These are phyloP conservation scores for Ceratina japonica DNA, from an alignment of 1,140 invertebrate species.

Conservation along the genomic window DNA sequence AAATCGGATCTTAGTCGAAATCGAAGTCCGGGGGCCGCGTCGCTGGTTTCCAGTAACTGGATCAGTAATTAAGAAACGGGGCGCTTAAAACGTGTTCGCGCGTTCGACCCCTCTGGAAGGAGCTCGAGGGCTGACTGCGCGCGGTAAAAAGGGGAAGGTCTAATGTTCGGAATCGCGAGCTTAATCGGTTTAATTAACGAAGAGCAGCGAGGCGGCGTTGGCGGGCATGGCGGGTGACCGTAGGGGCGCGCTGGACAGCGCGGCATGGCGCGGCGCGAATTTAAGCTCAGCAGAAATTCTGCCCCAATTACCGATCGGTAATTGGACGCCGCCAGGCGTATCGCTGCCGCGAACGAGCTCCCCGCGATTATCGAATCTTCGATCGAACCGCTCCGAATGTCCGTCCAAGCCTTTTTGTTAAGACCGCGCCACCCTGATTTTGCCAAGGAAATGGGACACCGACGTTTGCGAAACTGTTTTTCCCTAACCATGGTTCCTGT, in stretches of 20 bases:
- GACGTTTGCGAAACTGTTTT: not conserved
- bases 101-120: not conserved
- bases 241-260: constrained; percentile 38
- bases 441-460: not conserved
- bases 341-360: constrained; percentile 62
- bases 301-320: constrained; percentile 73
- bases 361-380: constrained; percentile 64
- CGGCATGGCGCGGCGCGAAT: constrained; percentile 54
- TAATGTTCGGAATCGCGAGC: constrained; percentile 45
- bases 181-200: constrained; percentile 75
- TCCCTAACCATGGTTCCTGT: not conserved
- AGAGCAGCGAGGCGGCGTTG: constrained; percentile 42
- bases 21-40: too few relatives aligned
- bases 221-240: constrained; percentile 43
- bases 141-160: constrained; percentile 37
- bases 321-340: constrained; percentile 74
- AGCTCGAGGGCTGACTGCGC: not conserved
- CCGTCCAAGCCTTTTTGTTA: constrained; percentile 8
- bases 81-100: too few relatives aligned
- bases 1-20: too few relatives aligned
- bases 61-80: constrained; percentile 33
- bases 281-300: constrained; percentile 73
- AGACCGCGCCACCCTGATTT: not conserved
- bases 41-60: not conserved
- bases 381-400: constrained; percentile 57